Evolutionary conservation across 2,888 invertebrate genomes (phyloP).

Genomic region (Nezara viridula): DNA sequence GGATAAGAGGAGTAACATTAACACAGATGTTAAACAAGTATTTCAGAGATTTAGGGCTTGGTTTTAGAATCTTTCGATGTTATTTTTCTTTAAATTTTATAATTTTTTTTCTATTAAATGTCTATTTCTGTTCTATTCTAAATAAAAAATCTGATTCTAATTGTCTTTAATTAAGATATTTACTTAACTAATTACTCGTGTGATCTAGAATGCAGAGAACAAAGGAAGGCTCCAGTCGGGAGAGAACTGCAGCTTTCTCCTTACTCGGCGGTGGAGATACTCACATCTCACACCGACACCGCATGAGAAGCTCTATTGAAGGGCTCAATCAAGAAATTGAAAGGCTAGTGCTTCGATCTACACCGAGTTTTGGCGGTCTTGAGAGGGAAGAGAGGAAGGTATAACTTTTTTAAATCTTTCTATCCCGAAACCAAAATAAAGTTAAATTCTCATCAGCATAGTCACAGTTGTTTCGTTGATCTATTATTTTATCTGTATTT

Average conservation of each 20-base stretch:
- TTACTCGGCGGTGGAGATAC: conserved; percentile 67
- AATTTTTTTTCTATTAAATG: no score
- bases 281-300: conserved; percentile 71
- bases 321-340: conserved; percentile 91
- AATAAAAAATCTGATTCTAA: no score
- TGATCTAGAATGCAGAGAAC: conserved; percentile 65
- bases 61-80: no score
- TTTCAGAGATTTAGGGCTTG: no score
- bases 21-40: no score
- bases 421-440: not conserved
- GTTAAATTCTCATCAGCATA: not conserved
- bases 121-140: no score
- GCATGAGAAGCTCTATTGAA: conserved; percentile 87
- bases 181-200: no score
- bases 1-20: no score
- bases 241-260: conserved; percentile 70
- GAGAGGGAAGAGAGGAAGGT: conserved; percentile 76
- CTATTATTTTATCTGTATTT: not conserved
- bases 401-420: conserved; percentile 50
- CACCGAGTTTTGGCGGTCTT: conserved; percentile 64
- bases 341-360: conserved; percentile 75
- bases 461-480: not conserved
- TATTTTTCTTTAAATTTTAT: no score
- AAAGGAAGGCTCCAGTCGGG: conserved; percentile 72
- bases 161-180: no score